Base-by-base conservation (phyloP, 2,113 vertebrate genomes). In the Neodon shergylaensis region DNA sequence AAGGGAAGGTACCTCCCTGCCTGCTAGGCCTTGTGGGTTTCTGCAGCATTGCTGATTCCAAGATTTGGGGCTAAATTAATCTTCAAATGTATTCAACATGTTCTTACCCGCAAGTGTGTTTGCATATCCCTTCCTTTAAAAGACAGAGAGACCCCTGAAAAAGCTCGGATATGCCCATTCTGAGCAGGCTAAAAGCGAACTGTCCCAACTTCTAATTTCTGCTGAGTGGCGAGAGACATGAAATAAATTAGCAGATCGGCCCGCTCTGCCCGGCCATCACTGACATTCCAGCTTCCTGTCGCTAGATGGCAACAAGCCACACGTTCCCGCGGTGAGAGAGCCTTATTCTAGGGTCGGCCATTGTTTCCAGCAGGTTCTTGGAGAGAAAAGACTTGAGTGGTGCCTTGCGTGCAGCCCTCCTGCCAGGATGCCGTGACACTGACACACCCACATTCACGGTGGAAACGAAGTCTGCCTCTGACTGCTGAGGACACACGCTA, bases 301-400 rank as follows among this genome's bases (percentile, higher is more conserved):
- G 96, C 98, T 98, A 98, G 98, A 97, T 98, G 98, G 98, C 98
- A 58, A 98, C 82, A 96, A 97, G 96, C 94, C 98, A 97, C 98
- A 21, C 94, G 96, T 97, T 97, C 97, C 92, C 90, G 97, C 96
- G 90, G 90, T 86, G 96, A 78, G 58, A 0, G 8, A 31, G 95
- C 94, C 95, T 22, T 0, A 95, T 85, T 97, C 92, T 93, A 11
- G 3, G 96, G 74, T 42, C 1, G 28, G 65, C 84, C 13, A 78
- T 7, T 31, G 77, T 74, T 0, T 0, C 81, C 49, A 24, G 39
- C 78, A 17, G 92, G 96, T 95, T 83, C 86, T 83, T 77, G 54
- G 92, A 42, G n/a, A 74, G 54, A 91, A 96, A 95, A 95, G 3
- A 82, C 19, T 0, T 0, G 1, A 28, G 78, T n/a, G 16, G 39